Base-by-base conservation (phyloP, 2,797 vertebrate genomes). In the Agapornis canus region DNA sequence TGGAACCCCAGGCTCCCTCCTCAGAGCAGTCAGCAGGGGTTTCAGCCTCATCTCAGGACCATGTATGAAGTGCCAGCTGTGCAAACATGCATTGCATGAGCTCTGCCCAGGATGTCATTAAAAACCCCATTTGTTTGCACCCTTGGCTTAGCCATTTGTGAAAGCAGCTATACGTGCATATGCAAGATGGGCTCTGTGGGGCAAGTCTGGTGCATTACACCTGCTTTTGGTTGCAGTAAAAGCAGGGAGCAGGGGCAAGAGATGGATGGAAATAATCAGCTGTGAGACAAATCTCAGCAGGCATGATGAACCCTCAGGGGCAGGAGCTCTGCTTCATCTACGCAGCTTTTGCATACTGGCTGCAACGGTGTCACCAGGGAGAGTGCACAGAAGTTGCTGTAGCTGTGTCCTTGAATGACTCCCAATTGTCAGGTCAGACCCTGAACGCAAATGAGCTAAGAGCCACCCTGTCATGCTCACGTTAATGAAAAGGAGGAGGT, bases 401-500 rank as follows among this genome's bases (percentile, higher is more conserved):
- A 75, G 48, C 60, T 84, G 64, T 86, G 92, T 89, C 87, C 87
- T 92, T 88, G 90, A 82, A 39, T 77, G 66, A 92, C 57, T 29
- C 70, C 11, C 54, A 89, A 7, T 3, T 93, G 57, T 75, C 57
- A 90, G 95, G 60, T 88, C 90, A 95, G 80, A 81, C 43, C 71
- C 49, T 47, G 80, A 80, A 92, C 54, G 39, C 2, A 0, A 90
- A 86, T 66, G 82, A 91, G 73, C 72, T 16, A 5, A 54, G 63
- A 88, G 61, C 27, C 18, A 54, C 45, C 27, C 65, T 72, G 92
- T 89, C 66, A 75, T 9, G 29, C 82, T 96, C 79, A 51, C 15
- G 5, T 79, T 95, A 85, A 91, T 86, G 77, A 90, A 78, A 91
- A 91, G 79, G 63, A 64, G 76, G 69, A 90, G 84, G 20, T 45